These are phyloP conservation scores for Karalla daura DNA, from an alignment of 2,797 vertebrate genomes.

Conservation along the genomic window DNA sequence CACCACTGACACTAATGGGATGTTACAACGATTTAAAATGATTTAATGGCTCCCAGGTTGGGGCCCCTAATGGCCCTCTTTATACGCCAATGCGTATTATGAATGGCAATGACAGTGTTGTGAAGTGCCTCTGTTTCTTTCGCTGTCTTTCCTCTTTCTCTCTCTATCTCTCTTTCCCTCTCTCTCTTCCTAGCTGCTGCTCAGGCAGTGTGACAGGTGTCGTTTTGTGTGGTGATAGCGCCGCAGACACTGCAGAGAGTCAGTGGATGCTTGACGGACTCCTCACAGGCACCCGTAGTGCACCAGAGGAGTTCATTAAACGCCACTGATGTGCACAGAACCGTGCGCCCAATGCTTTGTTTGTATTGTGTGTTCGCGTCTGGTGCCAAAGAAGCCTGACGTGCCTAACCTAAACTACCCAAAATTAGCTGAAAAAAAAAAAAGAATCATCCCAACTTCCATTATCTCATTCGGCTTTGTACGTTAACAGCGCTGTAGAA, in stretches of 20 bases:
- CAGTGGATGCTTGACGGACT: conserved; percentile 51
- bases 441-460: too few relatives aligned
- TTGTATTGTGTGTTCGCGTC: conserved; percentile 31
- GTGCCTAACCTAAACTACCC: too few relatives aligned
- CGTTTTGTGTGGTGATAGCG: conserved; percentile 61
- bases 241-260: conserved; percentile 50
- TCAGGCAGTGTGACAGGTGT: conserved; percentile 85
- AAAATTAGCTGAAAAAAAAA: background rate
- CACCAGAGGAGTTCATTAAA: conserved; percentile 42
- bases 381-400: background rate
- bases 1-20: conserved; percentile 99
- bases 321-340: conserved; percentile 21
- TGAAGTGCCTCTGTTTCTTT: conserved; percentile 93
- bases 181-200: conserved; percentile 61
- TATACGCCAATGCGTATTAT: conserved; percentile 99
- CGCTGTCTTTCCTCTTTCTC: conserved; percentile 72
- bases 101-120: conserved; percentile 99
- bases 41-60: conserved; percentile 99
- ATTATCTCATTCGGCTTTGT: too few relatives aligned
- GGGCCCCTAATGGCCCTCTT: conserved; percentile 98
- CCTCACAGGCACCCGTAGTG: conserved; percentile 27
- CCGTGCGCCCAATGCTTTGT: conserved; percentile 35
- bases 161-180: conserved; percentile 86
- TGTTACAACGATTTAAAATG: conserved; percentile 99
- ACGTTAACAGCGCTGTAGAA: too few relatives aligned